Conservation (phyloP, 2,797 vertebrate genomes). For the Cyprinodon diabolis region DNA sequence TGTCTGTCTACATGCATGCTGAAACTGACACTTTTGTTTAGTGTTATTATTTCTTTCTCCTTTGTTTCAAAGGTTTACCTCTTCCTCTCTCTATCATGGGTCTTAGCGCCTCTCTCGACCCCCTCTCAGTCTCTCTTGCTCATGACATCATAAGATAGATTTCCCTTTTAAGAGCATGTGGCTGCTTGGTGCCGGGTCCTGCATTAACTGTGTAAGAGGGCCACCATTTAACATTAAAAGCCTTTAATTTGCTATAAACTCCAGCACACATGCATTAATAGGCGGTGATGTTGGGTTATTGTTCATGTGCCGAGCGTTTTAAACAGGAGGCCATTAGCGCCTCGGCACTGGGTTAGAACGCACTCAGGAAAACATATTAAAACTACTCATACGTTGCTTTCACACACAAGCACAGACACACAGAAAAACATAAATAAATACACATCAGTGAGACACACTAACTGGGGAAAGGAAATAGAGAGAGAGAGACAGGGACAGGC, state of each 20-base stretch:
- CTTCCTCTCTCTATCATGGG: conserved; percentile 22
- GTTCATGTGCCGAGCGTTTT: conserved; percentile 73
- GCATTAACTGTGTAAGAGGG: conserved; percentile 80
- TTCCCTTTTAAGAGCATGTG: conserved; percentile 79
- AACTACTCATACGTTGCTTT: conserved; percentile 63
- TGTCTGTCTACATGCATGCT: neutral
- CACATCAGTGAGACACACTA: conserved; percentile 20
- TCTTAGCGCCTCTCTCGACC: conserved; percentile 21
- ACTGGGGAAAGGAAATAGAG: conserved; percentile 19
- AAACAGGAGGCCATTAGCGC: conserved; percentile 75
- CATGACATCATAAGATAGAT: conserved; percentile 85
- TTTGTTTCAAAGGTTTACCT: conserved; percentile 10
- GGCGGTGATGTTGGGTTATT: conserved; percentile 75
- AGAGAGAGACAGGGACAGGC: conserved; percentile 10
- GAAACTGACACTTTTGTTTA: neutral
- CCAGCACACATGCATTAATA: conserved; percentile 77
- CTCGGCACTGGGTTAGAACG: conserved; percentile 62
- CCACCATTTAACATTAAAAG: conserved; percentile 82
- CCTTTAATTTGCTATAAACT: conserved; percentile 85
- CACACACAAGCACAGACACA: conserved; percentile 12
- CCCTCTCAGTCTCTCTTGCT: conserved; percentile 30
- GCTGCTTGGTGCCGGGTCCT: conserved; percentile 76
- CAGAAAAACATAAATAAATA: conserved; percentile 47
- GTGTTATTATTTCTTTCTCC: conserved; percentile 9
- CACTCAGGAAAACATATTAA: conserved; percentile 66